Conservation (phyloP, 1,140 invertebrate genomes). For the Aphelenchoides avenae region DNA sequence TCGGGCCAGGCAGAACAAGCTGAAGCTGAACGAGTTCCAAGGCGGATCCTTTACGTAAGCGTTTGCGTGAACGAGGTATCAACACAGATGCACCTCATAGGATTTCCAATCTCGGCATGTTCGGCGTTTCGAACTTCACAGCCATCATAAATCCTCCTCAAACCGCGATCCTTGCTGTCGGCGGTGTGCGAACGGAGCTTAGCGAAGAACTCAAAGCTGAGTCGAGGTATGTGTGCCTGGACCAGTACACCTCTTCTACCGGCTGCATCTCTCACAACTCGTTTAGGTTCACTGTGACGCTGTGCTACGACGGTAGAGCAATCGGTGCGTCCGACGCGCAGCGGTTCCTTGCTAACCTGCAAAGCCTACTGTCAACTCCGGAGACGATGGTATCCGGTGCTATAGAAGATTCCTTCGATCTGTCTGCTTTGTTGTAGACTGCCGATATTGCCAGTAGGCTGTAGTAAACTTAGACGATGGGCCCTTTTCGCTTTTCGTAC, state of each 20-base stretch:
- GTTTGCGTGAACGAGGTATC: conserved; percentile 2
- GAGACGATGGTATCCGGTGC: conserved; percentile 6
- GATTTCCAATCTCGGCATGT: conserved; percentile 97
- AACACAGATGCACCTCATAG: conserved; percentile 11
- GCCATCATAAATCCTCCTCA: conserved; percentile 72
- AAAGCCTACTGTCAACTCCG: conserved; percentile 13
- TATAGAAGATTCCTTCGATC: conserved; percentile 9
- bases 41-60: conserved; percentile 66
- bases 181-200: conserved; percentile 64
- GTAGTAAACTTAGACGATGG: too few species aligned
- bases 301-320: conserved; percentile 40
- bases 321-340: conserved; percentile 28
- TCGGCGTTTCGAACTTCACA: conserved; percentile 71
- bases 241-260: conserved; percentile 3
- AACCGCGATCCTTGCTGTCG: conserved; percentile 68
- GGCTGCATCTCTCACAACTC: too few species aligned
- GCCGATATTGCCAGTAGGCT: too few species aligned
- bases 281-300: conserved; percentile 37
- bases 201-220: conserved; percentile 59
- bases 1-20: conserved; percentile 84
- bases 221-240: conserved; percentile 11
- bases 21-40: conserved; percentile 91
- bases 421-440: conserved; percentile 26
- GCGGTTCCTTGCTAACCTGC: conserved; percentile 28
- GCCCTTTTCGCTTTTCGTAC: too few species aligned